A percentile compares a stretch with the other conserved stretches of the same genome.
These are phyloP conservation scores for Dendroctonus ponderosae DNA, from an alignment of 1,140 invertebrate species.

Conservation along the genomic window DNA sequence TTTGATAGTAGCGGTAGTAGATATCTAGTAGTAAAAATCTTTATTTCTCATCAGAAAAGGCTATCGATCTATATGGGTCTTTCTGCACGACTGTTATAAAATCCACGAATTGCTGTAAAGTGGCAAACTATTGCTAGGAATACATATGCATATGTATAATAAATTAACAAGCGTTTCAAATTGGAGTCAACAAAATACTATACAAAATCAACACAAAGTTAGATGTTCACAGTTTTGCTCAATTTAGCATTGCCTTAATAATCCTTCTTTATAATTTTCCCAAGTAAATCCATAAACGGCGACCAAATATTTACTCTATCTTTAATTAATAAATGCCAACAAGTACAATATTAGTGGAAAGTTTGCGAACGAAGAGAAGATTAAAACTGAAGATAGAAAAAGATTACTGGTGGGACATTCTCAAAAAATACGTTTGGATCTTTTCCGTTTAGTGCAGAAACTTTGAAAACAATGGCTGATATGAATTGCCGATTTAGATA, in stretches of 20 bases:
- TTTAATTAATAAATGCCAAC: slow-evolving; percentile 41
- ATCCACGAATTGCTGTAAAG: neutral
- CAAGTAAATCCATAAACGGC: slow-evolving; percentile 29
- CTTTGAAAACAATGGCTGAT: no score
- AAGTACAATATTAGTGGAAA: slow-evolving; percentile 41
- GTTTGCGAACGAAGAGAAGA: slow-evolving; percentile 34
- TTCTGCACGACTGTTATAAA: no score
- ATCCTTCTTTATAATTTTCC: slow-evolving; percentile 35
- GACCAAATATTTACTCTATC: slow-evolving; percentile 32
- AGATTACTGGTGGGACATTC: neutral
- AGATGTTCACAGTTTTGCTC: slow-evolving; percentile 17
- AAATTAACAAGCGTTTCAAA: neutral
- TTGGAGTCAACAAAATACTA: slow-evolving; percentile 13
- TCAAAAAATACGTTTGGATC: neutral
- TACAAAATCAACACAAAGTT: slow-evolving; percentile 15
- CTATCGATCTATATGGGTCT: no score
- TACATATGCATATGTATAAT: no score
- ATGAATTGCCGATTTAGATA: no score
- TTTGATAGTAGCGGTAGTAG: no score
- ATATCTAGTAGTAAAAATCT: no score
- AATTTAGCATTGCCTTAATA: slow-evolving; percentile 33
- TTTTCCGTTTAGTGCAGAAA: neutral
- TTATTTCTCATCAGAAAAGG: no score
- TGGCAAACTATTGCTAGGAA: no score
- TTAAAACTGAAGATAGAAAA: slow-evolving; percentile 20